phyloP scores from a whole-genome alignment of 2,797 vertebrate genomes.

The Bryconaethiops microstoma region DNA sequence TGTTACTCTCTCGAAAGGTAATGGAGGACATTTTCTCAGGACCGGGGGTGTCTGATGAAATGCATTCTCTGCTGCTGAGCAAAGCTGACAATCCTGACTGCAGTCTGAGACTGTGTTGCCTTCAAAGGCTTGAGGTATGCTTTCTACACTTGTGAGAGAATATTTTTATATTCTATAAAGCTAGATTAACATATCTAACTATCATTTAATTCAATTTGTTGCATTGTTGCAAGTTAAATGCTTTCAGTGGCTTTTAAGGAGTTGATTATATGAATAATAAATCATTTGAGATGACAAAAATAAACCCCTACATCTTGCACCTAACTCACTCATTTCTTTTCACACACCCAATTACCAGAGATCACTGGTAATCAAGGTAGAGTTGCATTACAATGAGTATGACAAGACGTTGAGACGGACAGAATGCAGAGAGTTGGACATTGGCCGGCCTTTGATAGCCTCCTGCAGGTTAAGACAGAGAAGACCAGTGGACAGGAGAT shows the following conservation, averaged over 20 bases:
- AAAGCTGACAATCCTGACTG: slow-evolving; percentile 71
- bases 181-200: background rate
- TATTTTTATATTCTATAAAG: background rate
- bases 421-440: slow-evolving; percentile 72
- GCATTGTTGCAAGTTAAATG: background rate
- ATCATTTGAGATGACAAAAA: background rate
- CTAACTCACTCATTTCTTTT: background rate
- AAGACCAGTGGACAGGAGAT: slow-evolving; percentile 41
- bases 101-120: slow-evolving; percentile 76
- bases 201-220: background rate
- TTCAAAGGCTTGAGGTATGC: slow-evolving; percentile 85
- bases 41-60: slow-evolving; percentile 68
- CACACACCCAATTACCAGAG: slow-evolving; percentile 52
- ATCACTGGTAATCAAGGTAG: slow-evolving; percentile 77
- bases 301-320: background rate
- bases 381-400: slow-evolving; percentile 76
- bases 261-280: background rate
- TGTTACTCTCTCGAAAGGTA: slow-evolving; percentile 63
- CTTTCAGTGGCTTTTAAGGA: background rate
- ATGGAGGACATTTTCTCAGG: slow-evolving; percentile 68
- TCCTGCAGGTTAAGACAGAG: slow-evolving; percentile 69
- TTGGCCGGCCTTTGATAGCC: slow-evolving; percentile 80
- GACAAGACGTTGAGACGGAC: slow-evolving; percentile 71
- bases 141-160: background rate
- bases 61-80: slow-evolving; percentile 76